Evolutionary conservation across 1,140 invertebrate genomes (phyloP), one percentile per base, ranked within the genome.

Genomic region (Drosophila mauritiana): DNA sequence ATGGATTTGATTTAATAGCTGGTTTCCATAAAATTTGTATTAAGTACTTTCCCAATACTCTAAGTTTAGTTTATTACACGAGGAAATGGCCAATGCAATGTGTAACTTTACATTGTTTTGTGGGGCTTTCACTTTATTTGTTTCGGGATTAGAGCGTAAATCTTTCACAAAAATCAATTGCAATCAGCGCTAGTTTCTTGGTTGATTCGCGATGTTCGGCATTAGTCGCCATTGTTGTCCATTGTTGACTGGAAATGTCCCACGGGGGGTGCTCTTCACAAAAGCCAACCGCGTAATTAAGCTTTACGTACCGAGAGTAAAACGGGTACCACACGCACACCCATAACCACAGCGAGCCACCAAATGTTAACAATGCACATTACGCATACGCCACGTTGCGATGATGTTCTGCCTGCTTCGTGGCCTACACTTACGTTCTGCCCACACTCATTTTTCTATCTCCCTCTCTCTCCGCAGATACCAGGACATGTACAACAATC

Each of bases 401-500:
- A 22, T 55, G 63, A 76, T 61, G 74, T 52, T 55, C 54, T 36
- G 31, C 39, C 56, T 52, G 34, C 58, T 55, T 39, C 10, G 27
- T n/a, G 12, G 22, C 25, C 25, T 51, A n/a, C 40, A 15, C 11
- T 25, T 27, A 27, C 25, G 17, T 4, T 43, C 48, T 13, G 27
- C 55, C 13, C 42, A 17, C 42, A 20, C 42, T 45, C 42, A 54
- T 17, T 52, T 39, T 27, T 22, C 27, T 31, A 1, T 31, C 27
- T 31, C 27, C 7, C 27, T 31, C 27, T 31, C 42, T 69, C 45
- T 62, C 67, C 58, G 48, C 90, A 94, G 94, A 91, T 94, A 94
- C 65, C 92, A 93, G 15, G 93, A 93, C 64, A 92, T 95, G 68
- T 95, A 95, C 77, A 90, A 93, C 25, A 94, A 95, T 67, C 93